These are phyloP conservation scores for Bactericera cockerelli DNA, from an alignment of 1,140 invertebrate genomes.

Conservation along the genomic window DNA sequence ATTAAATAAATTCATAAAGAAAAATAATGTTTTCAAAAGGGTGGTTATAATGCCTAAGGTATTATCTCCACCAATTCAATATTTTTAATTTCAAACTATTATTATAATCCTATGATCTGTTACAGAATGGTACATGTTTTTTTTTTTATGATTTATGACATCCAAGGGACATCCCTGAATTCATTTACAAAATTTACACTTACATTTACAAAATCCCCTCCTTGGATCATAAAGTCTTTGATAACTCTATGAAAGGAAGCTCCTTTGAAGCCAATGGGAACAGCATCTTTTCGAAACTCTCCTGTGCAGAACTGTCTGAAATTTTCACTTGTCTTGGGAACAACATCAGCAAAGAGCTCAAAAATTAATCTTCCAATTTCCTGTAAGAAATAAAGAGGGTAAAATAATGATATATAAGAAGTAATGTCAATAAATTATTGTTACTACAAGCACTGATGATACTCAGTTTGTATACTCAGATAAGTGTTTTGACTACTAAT, in stretches of 20 bases:
- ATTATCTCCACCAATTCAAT: no score
- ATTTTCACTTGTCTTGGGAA: conserved; percentile 96
- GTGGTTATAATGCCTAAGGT: no score
- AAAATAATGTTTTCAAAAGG: no score
- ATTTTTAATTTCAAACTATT: no score
- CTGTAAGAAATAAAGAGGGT: conserved; percentile 31
- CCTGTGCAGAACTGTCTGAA: conserved; percentile 98
- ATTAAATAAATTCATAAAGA: no score
- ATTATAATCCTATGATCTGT: background rate
- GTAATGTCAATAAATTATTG: no score
- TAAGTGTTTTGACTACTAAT: no score
- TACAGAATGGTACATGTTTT: background rate
- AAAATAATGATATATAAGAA: no score
- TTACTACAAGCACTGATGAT: no score
- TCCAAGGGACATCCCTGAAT: no score
- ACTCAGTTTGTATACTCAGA: no score
- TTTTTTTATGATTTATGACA: no score
- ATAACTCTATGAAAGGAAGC: conserved; percentile 95
- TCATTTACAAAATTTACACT: conserved; percentile 23
- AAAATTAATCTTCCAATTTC: conserved; percentile 88
- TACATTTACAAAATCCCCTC: conserved; percentile 96
- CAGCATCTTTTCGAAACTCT: conserved; percentile 75
- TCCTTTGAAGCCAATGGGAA: conserved; percentile 94
- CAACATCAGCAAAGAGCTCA: conserved; percentile 90
- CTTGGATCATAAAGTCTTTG: conserved; percentile 98